phyloP scores from a whole-genome alignment of 2,113 vertebrate species.

The Gallinago paraguaiae region DNA sequence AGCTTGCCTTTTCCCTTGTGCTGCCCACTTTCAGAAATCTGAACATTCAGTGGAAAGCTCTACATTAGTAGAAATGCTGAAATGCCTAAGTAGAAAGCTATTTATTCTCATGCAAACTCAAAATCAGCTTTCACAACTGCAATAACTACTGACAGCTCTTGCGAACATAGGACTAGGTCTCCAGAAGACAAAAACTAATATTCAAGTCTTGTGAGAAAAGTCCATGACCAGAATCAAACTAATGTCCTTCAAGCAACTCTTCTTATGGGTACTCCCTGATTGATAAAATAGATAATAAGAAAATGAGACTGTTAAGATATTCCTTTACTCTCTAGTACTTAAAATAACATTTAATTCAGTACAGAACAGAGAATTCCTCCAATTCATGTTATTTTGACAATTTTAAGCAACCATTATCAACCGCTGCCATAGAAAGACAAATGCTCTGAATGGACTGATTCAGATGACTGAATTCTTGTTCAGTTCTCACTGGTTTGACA shows the following conservation, averaged over 20 bases:
- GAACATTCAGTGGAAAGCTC: background rate
- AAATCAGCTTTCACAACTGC: background rate
- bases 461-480: background rate
- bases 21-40: background rate
- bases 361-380: background rate
- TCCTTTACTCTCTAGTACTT: background rate
- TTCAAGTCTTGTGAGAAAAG: background rate
- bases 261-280: background rate
- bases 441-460: background rate
- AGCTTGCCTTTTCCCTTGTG: background rate
- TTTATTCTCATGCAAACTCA: background rate
- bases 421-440: background rate
- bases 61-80: conserved; percentile 8
- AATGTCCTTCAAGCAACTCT: background rate
- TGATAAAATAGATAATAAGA: background rate
- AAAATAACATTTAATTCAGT: background rate
- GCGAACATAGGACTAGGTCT: background rate
- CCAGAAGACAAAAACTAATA: background rate
- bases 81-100: background rate
- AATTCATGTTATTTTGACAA: background rate
- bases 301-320: background rate
- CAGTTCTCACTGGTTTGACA: background rate
- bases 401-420: background rate
- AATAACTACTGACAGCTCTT: background rate
- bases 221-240: rapidly evolving